Conservation (phyloP, 2,888 invertebrate species). For the Drosophila ezoana region DNA sequence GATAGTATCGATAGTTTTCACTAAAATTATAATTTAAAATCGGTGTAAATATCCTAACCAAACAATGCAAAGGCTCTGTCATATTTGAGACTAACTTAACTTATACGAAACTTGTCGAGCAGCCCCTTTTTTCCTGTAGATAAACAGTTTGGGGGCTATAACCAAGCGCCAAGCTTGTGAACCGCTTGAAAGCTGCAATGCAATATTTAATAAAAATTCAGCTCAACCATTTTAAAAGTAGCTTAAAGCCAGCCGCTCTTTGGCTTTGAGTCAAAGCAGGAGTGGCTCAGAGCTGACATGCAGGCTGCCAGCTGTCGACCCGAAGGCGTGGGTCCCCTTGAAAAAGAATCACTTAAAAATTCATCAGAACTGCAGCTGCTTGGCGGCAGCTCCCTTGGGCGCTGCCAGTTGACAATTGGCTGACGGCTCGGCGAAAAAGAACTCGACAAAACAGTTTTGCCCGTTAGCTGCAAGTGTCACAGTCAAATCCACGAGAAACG, state of each 20-base stretch:
- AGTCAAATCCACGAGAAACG: slow-evolving; percentile 17
- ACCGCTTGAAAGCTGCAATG: slow-evolving; percentile 9
- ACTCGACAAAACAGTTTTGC: slow-evolving; percentile 31
- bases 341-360: slow-evolving; percentile 69
- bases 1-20: too few species aligned
- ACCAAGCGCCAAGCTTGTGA: not conserved
- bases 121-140: slow-evolving; percentile 4
- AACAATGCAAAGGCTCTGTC: too few species aligned
- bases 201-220: slow-evolving; percentile 35
- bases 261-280: not conserved
- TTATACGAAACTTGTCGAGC: not conserved
- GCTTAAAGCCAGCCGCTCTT: slow-evolving; percentile 11
- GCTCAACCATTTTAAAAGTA: slow-evolving; percentile 20
- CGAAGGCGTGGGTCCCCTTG: slow-evolving; percentile 13
- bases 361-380: slow-evolving; percentile 59
- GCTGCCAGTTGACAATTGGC: slow-evolving; percentile 50
- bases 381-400: slow-evolving; percentile 26
- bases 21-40: too few species aligned
- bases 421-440: slow-evolving; percentile 35
- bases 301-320: slow-evolving; percentile 21
- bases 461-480: slow-evolving; percentile 33
- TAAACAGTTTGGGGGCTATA: not conserved
- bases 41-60: too few species aligned
- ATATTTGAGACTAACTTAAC: not conserved
- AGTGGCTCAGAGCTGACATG: not conserved